Percentiles rank a stretch among this genome's conserved stretches.
Conservation (phyloP, 2,113 vertebrate species). For the Ptilorrhoa leucosticta region DNA sequence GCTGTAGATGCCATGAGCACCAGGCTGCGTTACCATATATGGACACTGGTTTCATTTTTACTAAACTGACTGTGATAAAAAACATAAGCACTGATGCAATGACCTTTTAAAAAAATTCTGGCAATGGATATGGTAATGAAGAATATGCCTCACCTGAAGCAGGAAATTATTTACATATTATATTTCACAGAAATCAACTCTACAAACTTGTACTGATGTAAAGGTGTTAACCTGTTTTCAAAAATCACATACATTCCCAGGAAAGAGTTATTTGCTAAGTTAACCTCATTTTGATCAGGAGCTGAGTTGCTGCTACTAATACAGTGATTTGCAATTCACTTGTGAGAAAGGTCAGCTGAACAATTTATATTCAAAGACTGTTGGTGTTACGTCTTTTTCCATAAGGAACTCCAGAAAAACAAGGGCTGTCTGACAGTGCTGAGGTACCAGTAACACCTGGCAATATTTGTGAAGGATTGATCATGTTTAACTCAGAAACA, state of each 20-base stretch:
- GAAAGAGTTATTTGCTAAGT: neutral
- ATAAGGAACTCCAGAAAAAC: neutral
- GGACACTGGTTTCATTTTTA: constrained; percentile 1
- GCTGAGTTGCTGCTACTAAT: neutral
- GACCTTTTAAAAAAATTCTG: neutral
- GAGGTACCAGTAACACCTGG: neutral
- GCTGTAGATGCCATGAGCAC: neutral
- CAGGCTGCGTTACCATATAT: neutral
- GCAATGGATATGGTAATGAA: neutral
- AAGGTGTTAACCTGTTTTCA: neutral
- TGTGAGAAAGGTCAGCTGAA: constrained; percentile 12
- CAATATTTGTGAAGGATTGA: neutral
- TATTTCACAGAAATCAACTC: neutral
- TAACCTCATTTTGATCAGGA: neutral
- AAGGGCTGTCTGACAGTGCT: neutral
- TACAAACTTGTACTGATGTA: neutral
- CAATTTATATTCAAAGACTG: neutral
- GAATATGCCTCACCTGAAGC: neutral
- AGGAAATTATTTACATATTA: neutral
- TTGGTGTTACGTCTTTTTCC: neutral
- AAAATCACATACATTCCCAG: neutral
- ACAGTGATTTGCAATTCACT: neutral
- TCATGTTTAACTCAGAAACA: neutral
- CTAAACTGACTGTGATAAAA: neutral
- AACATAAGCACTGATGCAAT: neutral